Percentiles rank a stretch among this genome's conserved stretches.
Conservation (phyloP, 2,888 invertebrate genomes). For the Lasioglossum malachurum region DNA sequence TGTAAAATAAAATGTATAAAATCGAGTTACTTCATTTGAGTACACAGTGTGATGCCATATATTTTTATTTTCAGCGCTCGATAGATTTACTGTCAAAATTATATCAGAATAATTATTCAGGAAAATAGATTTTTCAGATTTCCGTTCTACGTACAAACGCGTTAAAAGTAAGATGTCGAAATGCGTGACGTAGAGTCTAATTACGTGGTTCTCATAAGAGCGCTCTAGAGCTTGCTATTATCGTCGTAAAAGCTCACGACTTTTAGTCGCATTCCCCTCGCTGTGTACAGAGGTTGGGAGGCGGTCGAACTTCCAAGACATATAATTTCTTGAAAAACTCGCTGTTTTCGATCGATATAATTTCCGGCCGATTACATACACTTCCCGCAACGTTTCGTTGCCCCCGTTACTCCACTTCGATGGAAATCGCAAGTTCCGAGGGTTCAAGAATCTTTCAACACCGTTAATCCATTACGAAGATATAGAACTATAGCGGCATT, state of each 20-base stretch:
- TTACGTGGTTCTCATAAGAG: background rate
- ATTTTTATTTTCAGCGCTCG: background rate
- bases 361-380: background rate
- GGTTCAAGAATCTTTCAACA: background rate
- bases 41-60: background rate
- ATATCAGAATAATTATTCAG: background rate
- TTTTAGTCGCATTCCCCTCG: constrained; percentile 2
- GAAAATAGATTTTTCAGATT: background rate
- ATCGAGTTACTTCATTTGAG: background rate
- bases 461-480: background rate
- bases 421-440: constrained; percentile 3
- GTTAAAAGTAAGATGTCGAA: background rate
- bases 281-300: too few relatives aligned
- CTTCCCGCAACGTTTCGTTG: background rate
- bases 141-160: background rate
- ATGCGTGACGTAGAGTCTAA: background rate
- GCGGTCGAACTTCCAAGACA: background rate
- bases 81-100: background rate
- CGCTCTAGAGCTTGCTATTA: background rate
- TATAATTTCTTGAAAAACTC: constrained; percentile 6
- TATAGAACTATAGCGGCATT: background rate
- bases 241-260: background rate
- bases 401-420: background rate
- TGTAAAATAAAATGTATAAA: background rate
- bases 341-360: background rate